Evolutionary conservation across 2,888 invertebrate species (phyloP), one percentile per base, ranked within the genome.

Genomic region (Brachyopa scutellaris): DNA sequence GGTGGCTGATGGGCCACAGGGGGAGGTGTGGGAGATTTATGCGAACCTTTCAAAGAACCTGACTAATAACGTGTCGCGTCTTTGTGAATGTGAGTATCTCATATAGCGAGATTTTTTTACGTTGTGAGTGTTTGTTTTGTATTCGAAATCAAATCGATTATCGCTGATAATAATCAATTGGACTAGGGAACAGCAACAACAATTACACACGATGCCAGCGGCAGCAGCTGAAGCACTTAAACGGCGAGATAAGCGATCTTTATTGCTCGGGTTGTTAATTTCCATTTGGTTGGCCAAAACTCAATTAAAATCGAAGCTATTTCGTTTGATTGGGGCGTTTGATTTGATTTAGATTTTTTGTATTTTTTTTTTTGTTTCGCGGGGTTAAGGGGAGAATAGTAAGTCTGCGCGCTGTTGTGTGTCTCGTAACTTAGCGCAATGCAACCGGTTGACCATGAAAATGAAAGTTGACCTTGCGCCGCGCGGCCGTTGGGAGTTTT

Each of bases 401-500:
- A 26, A 19, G 26, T 62, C 23, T 61, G 31, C 38, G 38, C 57
- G 57, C 31, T 49, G 57, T 40, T 38, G 51, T 23, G 42, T 6
- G 17, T 36, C 33, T 6, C 21, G 11, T 11, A 40, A 36, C 17
- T 38, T 51, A 26, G 33, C 13, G 45, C 11, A 19, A 23, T 69
- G 47, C 67, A 74, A 61, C 47, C 69, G 49, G 74, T 69, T 80
- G 74, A 57, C 79, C 67, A 74, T 74, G 79, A 80, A 74, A 74
- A 80, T 42, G 79, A 80, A 80, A 80, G 79, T 45, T 74, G 79
- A 80, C 79, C 79, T 80, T 80, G 79, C 29, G 21, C n/a, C n/a
- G n/a, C n/a, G n/a, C n/a, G 26, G 6, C 40, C 17, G 36, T 47
- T 29, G 4, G 23, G 11, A 15, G 9, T 42, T 38, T 69, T 38